These are phyloP conservation scores for Leptarthrus brevirostris DNA, from an alignment of 2,888 invertebrate species.

Conservation along the genomic window DNA sequence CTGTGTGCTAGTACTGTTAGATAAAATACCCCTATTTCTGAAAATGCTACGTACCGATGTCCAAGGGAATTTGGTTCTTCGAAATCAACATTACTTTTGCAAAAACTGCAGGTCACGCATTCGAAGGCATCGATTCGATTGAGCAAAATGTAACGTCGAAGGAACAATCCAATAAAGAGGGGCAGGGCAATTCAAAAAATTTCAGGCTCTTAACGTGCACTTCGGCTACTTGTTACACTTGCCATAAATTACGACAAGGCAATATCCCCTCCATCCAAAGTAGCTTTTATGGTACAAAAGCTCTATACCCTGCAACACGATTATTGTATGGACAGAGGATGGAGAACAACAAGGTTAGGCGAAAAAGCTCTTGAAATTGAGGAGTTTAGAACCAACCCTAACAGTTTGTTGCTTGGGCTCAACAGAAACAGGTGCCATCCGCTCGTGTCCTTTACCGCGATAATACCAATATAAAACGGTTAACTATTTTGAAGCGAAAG, in stretches of 20 bases:
- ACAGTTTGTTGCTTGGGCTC: conserved; percentile 42
- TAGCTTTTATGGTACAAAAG: conserved; percentile 25
- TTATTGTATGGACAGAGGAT: background rate
- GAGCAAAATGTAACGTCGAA: too few relatives aligned
- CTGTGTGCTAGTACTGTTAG: too few relatives aligned
- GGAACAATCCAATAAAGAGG: background rate
- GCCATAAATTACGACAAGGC: conserved; percentile 12
- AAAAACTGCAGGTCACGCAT: too few relatives aligned
- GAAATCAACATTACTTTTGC: too few relatives aligned
- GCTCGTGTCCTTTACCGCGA: conserved; percentile 11
- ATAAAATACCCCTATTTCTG: too few relatives aligned
- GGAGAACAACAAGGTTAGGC: conserved; percentile 14
- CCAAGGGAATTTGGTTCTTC: too few relatives aligned
- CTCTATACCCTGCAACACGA: conserved; percentile 28
- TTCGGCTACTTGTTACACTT: conserved; percentile 32
- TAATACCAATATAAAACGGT: conserved; percentile 15
- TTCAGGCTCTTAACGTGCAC: background rate
- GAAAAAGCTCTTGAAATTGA: conserved; percentile 20
- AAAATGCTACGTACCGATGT: too few relatives aligned
- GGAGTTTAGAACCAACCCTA: conserved; percentile 19
- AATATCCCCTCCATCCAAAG: background rate
- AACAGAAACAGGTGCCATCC: background rate
- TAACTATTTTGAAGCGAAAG: conserved; percentile 7
- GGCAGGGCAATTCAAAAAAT: background rate
- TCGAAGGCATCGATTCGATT: too few relatives aligned